A percentile compares a stretch with the other conserved stretches of the same genome.
phyloP scores from a whole-genome alignment of 2,888 invertebrate species.

The Synanthedon tipuliformis region DNA sequence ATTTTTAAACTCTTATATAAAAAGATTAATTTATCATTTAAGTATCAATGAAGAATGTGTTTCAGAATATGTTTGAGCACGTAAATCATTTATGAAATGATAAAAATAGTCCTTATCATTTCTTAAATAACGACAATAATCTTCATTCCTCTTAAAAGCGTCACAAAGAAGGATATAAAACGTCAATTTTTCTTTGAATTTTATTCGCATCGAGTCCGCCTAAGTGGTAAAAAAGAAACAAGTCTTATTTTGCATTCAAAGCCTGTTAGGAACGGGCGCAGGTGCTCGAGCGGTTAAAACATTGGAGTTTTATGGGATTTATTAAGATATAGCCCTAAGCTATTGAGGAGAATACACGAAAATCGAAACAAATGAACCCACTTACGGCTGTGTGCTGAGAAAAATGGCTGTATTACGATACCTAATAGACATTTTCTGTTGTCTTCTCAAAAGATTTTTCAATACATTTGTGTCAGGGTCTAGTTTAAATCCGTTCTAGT shows the following conservation, averaged over 20 bases:
- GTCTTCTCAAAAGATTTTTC: not conserved
- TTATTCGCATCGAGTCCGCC: conserved; percentile 51
- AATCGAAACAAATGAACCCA: conserved; percentile 27
- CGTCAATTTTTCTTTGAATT: conserved; percentile 53
- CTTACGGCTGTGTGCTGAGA: not conserved
- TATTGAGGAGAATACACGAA: conserved; percentile 47
- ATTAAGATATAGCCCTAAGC: conserved; percentile 58
- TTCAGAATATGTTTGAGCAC: no score
- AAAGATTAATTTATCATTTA: no score
- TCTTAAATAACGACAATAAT: conserved; percentile 12
- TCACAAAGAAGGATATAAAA: conserved; percentile 35
- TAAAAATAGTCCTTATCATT: no score
- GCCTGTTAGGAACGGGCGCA: conserved; percentile 52
- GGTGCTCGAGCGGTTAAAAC: conserved; percentile 62
- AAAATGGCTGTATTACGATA: not conserved
- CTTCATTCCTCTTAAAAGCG: conserved; percentile 14
- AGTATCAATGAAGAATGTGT: no score
- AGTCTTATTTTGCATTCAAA: conserved; percentile 66
- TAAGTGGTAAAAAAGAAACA: conserved; percentile 69
- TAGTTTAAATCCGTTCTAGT: no score
- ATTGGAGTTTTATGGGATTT: conserved; percentile 67
- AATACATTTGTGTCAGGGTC: no score
- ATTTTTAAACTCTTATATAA: no score
- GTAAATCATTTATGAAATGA: not conserved
- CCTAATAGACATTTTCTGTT: not conserved